phyloP scores from a whole-genome alignment of 2,113 vertebrate species.

The Pygoscelis antarcticus region DNA sequence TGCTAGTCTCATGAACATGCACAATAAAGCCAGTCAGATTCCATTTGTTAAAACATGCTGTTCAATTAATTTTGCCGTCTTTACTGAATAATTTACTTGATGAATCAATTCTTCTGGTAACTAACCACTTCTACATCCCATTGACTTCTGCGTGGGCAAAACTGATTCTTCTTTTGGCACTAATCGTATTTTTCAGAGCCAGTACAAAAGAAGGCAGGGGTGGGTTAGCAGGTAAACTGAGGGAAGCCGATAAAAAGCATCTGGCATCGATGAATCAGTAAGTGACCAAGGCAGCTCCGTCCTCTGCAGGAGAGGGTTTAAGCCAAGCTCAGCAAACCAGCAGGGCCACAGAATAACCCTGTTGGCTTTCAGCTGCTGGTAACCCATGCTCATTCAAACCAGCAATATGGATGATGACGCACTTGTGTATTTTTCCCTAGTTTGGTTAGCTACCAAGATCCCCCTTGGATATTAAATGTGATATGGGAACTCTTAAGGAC shows the following conservation, averaged over 20 bases:
- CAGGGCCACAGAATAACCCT: background rate
- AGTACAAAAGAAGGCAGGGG: background rate
- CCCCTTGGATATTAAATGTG: background rate
- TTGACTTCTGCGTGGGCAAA: background rate
- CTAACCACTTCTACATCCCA: background rate
- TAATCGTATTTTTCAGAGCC: rapidly evolving
- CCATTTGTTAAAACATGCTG: background rate
- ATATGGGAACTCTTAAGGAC: background rate
- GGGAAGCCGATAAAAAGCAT: rapidly evolving
- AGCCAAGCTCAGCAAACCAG: background rate
- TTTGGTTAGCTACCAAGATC: background rate
- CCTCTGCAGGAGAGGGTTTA: background rate
- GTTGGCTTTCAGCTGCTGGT: background rate
- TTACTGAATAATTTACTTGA: background rate
- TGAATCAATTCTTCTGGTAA: slow-evolving; percentile 17
- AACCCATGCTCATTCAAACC: background rate
- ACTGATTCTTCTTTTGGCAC: background rate
- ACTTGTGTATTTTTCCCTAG: rapidly evolving
- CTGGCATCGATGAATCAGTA: rapidly evolving
- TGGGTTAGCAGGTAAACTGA: background rate
- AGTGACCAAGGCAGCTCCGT: background rate
- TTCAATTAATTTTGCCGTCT: slow-evolving; percentile 27
- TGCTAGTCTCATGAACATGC: background rate
- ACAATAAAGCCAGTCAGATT: background rate
- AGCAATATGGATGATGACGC: background rate